Evolutionary conservation across 2,888 invertebrate species (phyloP), one percentile per base, ranked within the genome.

Genomic region (Silvanus unidentatus): DNA sequence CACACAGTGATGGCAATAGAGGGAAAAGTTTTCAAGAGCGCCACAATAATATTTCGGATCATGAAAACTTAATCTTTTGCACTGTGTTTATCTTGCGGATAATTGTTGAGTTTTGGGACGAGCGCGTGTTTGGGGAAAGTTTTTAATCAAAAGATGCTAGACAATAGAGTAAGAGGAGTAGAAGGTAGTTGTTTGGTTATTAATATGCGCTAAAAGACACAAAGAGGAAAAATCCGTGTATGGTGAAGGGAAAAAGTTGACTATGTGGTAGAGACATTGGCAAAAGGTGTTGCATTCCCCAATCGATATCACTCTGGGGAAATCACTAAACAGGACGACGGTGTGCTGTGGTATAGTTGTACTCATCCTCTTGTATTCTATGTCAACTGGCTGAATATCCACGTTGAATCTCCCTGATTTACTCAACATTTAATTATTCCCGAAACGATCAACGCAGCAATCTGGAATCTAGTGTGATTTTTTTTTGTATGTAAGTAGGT

Each of bases 231-330:
- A 43, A 41, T 43, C 43, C 16, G 11, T 36, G 32, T 22, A 37
- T 16, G 29, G 35, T 14, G 16, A 43, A 34, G 39, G 44, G 15
- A 43, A 39, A 40, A 43, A 47, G 22, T 22, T 22, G 22, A 5
- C n/a, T n/a, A n/a, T n/a, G n/a, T 22, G 22, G 22, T 5, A 5
- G 8, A 3, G 22, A 22, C 22, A 22, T 22, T 22, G 22, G 22
- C 22, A 22, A 58, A 12, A 56, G 64, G 65, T 64, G 64, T 64
- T 66, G 64, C 65, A 60, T 64, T 64, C 62, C 60, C 63, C 68
- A 69, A 69, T 69, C 68, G 66, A 69, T 69, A 65, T 63, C 62
- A 62, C 69, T 63, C 69, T 59, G 60, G 69, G 69, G 69, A 70
- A 70, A 70, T 70, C 69, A 70, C 68, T 66, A 68, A 69, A 68